These are phyloP conservation scores for Perizoma flavofasciatum DNA, from an alignment of 2,888 invertebrate genomes.

Conservation along the genomic window DNA sequence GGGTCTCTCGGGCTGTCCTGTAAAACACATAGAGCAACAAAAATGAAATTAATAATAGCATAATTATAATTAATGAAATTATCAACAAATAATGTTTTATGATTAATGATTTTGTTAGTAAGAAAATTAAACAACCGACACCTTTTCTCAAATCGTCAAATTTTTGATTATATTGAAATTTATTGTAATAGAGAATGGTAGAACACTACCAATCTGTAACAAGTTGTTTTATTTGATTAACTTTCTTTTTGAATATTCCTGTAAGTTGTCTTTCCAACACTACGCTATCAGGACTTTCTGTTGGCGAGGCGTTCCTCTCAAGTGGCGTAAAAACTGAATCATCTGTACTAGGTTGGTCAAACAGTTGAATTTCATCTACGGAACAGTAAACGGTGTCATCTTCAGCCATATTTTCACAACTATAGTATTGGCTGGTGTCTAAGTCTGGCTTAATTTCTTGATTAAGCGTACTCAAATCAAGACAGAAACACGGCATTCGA, in stretches of 20 bases:
- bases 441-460: constrained; percentile 26
- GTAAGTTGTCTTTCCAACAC: constrained; percentile 23
- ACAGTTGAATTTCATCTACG: constrained; percentile 21
- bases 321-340: background rate
- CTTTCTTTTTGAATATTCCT: constrained; percentile 53
- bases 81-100: constrained; percentile 16
- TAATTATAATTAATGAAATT: constrained; percentile 35
- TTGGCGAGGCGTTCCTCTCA: constrained; percentile 8
- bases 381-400: constrained; percentile 18
- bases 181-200: too few relatives aligned
- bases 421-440: constrained; percentile 48
- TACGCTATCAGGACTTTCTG: constrained; percentile 5
- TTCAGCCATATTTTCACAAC: constrained; percentile 49
- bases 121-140: constrained; percentile 28
- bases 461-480: constrained; percentile 39
- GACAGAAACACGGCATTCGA: constrained; percentile 62
- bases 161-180: background rate
- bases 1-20: constrained; percentile 80
- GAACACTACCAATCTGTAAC: constrained; percentile 50
- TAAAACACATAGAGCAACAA: constrained; percentile 79
- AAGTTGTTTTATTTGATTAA: constrained; percentile 55
- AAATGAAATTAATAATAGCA: constrained; percentile 56
- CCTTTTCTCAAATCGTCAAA: constrained; percentile 14
- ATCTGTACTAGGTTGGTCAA: constrained; percentile 4
- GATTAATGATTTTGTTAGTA: constrained; percentile 21